These are phyloP conservation scores for Ridgeia piscesae DNA, from an alignment of 1,140 invertebrate species.

Conservation along the genomic window DNA sequence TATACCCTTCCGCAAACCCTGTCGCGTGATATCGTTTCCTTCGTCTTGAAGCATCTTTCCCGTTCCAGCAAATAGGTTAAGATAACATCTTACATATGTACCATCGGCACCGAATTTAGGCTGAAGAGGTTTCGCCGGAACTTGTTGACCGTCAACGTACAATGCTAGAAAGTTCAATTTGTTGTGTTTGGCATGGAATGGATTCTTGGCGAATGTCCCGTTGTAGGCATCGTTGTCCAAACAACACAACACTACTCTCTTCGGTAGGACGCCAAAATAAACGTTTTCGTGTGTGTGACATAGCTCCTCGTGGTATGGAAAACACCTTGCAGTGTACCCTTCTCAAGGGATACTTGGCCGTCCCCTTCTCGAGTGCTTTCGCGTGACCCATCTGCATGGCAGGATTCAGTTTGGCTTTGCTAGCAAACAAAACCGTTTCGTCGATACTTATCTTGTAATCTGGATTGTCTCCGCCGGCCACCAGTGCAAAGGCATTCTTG, in stretches of 20 bases:
- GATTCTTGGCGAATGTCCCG: background rate
- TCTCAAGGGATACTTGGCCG: background rate
- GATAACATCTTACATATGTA: too few species aligned
- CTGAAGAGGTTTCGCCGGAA: too few species aligned
- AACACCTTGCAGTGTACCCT: background rate
- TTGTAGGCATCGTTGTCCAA: background rate
- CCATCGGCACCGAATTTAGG: too few species aligned
- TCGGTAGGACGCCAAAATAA: background rate
- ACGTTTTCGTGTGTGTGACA: background rate
- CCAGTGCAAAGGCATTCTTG: background rate
- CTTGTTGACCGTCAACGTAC: too few species aligned
- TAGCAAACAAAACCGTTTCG: background rate
- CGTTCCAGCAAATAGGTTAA: too few species aligned
- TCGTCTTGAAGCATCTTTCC: too few species aligned
- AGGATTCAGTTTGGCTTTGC: background rate
- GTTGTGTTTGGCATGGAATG: too few species aligned
- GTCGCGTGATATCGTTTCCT: too few species aligned
- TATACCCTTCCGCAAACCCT: too few species aligned
- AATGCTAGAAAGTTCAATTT: too few species aligned
- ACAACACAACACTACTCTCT: background rate
- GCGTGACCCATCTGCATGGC: background rate
- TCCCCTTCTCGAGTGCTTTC: background rate
- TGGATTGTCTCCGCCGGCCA: background rate
- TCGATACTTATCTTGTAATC: background rate
- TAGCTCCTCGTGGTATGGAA: background rate